Base-by-base conservation (phyloP, 1,140 invertebrate genomes). In the Nephotettix cincticeps region DNA sequence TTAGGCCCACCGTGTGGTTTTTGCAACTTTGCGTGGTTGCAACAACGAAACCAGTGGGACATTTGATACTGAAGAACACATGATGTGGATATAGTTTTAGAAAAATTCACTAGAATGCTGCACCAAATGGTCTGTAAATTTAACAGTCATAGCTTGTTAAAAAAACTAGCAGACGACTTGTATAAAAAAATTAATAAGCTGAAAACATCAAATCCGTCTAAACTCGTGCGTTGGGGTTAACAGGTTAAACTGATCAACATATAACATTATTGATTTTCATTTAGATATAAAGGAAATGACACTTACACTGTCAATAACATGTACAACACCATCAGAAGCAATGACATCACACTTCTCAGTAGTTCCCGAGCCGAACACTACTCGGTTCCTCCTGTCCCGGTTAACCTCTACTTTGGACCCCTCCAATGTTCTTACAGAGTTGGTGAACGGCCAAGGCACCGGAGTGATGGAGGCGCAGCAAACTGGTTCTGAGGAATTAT, bases 321-420 rank as follows among this genome's bases (percentile, higher is more conserved):
- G 82, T 17, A 83, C 76, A 1, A 83, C 73, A 54, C 82, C 82
- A 71, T 83, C 82, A 19, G 75, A 75, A n/a, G 81, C 78, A 27
- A 79, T 78, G n/a, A 79, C 66, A 71, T 82, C 81, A 74, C 82
- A 83, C 32, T 78, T 71, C 4, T 75, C 75, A n/a, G 81, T 79
- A 32, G 71, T 74, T 1, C 77, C 75, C 21, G 74, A 74, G 23
- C 80, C 81, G 68, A 81, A 79, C 58, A 75, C 73, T 17, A 82
- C 75, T 54, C 76, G 70, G 4, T 78, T 81, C 19, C 73, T 70
- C 30, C 72, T 54, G 47, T 78, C 76, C 29, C 81, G 73, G 32
- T 78, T 76, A 1, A 81, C 72, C 28, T 78, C 75, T 6, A 81
- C 14, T 9, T 47, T 61, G n/a, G 25, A 6, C 23, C 80, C 79